Evolutionary conservation across 2,888 invertebrate species (phyloP).

Genomic region (Myopa testacea): DNA sequence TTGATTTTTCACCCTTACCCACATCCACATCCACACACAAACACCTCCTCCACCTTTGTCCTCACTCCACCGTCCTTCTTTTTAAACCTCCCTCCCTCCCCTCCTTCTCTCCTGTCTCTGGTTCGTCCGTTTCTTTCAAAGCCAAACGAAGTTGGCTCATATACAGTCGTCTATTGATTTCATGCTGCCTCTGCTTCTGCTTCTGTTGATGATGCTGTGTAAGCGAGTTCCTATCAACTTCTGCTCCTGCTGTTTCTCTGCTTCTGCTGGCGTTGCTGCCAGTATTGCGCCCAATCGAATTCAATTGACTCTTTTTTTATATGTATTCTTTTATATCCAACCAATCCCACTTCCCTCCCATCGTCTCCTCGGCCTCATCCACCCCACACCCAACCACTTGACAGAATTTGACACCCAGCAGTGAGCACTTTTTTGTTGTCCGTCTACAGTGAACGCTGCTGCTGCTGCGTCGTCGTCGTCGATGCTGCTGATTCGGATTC

Average conservation of each 20-base stretch:
- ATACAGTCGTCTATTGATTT: conserved; percentile 10
- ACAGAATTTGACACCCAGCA: conserved; percentile 24
- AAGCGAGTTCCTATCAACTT: not conserved
- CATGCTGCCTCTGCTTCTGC: conserved; percentile 1
- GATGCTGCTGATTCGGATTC: conserved; percentile 25
- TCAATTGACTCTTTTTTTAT: conserved; percentile 64
- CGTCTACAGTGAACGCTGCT: conserved; percentile 10
- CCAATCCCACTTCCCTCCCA: not conserved
- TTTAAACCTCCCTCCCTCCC: conserved; percentile 39
- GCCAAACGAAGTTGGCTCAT: conserved; percentile 4
- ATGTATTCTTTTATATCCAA: conserved; percentile 44
- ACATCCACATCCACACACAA: no score
- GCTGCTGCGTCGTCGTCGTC: conserved; percentile 15
- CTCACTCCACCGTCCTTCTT: conserved; percentile 19
- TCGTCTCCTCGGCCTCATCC: not conserved
- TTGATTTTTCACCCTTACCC: conserved; percentile 15
- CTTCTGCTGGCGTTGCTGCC: conserved; percentile 34
- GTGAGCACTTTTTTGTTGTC: conserved; percentile 8
- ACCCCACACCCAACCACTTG: not conserved
- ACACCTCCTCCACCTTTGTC: not conserved
- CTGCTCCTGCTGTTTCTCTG: not conserved
- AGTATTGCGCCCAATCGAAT: conserved; percentile 63
- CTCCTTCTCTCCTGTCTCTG: conserved; percentile 17
- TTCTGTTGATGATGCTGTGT: conserved; percentile 23
- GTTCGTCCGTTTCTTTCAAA: not conserved